Percentiles rank a stretch among this genome's conserved stretches.
Conservation (phyloP, 2,113 vertebrate species). For the Dipodomys stephensi region DNA sequence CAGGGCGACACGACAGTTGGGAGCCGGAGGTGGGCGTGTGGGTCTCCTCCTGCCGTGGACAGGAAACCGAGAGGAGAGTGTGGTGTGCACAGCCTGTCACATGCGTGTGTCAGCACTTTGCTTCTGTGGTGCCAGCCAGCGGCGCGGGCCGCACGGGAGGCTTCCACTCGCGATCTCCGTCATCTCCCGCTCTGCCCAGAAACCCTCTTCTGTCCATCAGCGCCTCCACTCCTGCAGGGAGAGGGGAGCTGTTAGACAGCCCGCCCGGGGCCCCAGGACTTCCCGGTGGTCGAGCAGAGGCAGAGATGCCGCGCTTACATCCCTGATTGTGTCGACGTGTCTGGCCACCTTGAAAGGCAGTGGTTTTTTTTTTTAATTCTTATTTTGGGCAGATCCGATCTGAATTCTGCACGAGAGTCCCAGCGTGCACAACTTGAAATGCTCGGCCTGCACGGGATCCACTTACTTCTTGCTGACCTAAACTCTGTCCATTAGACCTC, state of each 20-base stretch:
- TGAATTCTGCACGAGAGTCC: too few relatives aligned
- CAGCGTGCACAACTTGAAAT: too few relatives aligned
- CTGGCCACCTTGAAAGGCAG: too few relatives aligned
- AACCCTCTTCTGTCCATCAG: slow-evolving; percentile 58
- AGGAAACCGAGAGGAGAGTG: neutral
- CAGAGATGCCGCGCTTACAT: neutral
- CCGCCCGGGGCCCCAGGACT: slow-evolving; percentile 8
- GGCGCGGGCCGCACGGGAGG: neutral
- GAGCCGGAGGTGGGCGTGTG: neutral
- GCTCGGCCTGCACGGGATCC: too few relatives aligned
- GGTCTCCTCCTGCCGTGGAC: slow-evolving; percentile 32
- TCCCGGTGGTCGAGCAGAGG: neutral
- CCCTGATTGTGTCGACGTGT: too few relatives aligned
- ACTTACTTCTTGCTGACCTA: too few relatives aligned
- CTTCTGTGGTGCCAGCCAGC: neutral
- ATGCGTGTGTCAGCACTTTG: slow-evolving; percentile 45
- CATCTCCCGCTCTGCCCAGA: slow-evolving; percentile 38
- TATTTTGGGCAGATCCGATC: too few relatives aligned
- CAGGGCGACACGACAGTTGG: neutral
- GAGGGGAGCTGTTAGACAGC: slow-evolving; percentile 56
- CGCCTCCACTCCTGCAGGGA: slow-evolving; percentile 37
- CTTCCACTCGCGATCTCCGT: slow-evolving; percentile 54
- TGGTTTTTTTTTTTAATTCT: too few relatives aligned
- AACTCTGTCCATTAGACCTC: too few relatives aligned
- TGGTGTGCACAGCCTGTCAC: neutral